phyloP scores from a whole-genome alignment of 2,113 vertebrate species.

The Nettapus auritus region DNA sequence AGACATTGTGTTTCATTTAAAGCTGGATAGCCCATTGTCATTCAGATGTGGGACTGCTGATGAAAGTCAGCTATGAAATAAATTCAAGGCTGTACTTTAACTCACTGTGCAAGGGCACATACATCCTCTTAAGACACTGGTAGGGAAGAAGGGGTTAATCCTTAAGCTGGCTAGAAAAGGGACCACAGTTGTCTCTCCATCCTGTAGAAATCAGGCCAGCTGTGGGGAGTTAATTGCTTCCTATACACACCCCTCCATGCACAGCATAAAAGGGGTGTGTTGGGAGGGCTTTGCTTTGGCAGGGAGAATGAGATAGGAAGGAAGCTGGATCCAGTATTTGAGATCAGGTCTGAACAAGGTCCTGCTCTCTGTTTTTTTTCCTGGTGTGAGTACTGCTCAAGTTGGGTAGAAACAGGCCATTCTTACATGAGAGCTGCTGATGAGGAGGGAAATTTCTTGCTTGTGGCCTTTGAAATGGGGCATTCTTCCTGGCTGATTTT shows the following conservation, averaged over 20 bases:
- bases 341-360: not conserved
- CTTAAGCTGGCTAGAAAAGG: not conserved
- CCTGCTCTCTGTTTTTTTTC: not conserved
- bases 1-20: not conserved
- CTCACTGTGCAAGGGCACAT: accelerated
- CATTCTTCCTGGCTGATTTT: not conserved
- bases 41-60: not conserved
- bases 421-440: not conserved
- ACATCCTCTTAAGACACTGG: not conserved
- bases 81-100: not conserved
- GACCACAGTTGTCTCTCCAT: not conserved
- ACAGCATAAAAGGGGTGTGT: not conserved
- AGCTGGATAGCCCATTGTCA: not conserved
- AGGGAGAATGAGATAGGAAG: not conserved
- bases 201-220: constrained; percentile 37
- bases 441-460: not conserved
- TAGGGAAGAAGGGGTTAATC: constrained; percentile 18
- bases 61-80: not conserved
- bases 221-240: constrained; percentile 56
- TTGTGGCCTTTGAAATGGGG: not conserved
- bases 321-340: not conserved
- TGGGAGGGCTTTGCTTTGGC: not conserved
- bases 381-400: not conserved
- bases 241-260: not conserved
- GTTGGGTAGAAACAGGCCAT: not conserved